Conservation (phyloP, 2,113 vertebrate species). For the Vanacampus margaritifer region DNA sequence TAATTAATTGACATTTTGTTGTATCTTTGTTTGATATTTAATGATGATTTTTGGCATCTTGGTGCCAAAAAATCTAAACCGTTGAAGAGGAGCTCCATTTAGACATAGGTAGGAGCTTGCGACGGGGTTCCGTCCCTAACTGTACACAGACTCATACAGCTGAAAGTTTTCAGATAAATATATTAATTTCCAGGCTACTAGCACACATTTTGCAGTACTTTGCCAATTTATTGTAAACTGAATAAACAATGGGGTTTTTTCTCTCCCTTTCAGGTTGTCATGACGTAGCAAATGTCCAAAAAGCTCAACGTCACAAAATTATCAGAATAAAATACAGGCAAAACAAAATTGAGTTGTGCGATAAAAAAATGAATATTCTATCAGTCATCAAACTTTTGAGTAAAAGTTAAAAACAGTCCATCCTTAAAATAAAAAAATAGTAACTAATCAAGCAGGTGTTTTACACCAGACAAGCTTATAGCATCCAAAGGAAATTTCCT, state of each 20-base stretch:
- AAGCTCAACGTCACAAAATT: background rate
- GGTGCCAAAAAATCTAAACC: no score
- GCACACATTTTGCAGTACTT: background rate
- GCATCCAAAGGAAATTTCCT: background rate
- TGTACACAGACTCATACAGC: no score
- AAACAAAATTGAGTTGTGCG: slow-evolving; percentile 11
- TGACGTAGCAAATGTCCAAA: slow-evolving; percentile 1
- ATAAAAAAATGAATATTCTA: slow-evolving; percentile 17
- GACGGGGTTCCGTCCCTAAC: no score
- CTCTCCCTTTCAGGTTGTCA: background rate
- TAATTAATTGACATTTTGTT: no score
- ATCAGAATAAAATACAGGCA: background rate
- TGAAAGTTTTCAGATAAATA: no score
- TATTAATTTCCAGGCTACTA: background rate
- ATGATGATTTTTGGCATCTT: no score
- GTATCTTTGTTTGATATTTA: no score
- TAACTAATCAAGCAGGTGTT: background rate
- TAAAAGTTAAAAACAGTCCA: background rate
- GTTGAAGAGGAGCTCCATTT: no score
- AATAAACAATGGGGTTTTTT: background rate
- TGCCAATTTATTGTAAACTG: slow-evolving; percentile 1
- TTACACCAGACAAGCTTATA: slow-evolving; percentile 3
- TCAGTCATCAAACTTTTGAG: background rate
- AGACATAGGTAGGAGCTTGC: no score
- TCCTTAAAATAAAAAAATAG: background rate